Evolutionary conservation across 2,888 invertebrate species (phyloP).

Genomic region (Salpingus planirostris): DNA sequence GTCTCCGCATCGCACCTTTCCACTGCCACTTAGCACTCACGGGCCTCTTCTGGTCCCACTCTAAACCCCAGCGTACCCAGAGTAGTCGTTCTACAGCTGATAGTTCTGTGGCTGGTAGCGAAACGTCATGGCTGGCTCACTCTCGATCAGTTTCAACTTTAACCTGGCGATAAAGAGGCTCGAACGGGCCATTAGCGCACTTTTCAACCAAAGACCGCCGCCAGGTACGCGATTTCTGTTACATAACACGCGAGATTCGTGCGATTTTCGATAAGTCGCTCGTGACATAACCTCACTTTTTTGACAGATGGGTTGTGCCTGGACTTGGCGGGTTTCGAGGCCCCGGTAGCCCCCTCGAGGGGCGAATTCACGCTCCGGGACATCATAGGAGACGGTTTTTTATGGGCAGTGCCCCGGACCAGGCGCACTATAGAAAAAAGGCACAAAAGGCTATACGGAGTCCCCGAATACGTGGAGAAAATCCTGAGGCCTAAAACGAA

Average conservation of each 20-base stretch:
- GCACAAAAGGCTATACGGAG: constrained; percentile 63
- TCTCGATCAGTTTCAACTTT: constrained; percentile 36
- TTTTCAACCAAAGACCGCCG: constrained; percentile 39
- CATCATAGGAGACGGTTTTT: constrained; percentile 61
- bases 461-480: constrained; percentile 59
- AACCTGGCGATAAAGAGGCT: constrained; percentile 39
- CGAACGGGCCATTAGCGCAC: constrained; percentile 36
- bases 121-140: constrained; percentile 32
- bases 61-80: too few species aligned
- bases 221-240: constrained; percentile 38
- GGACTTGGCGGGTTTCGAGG: constrained; percentile 24
- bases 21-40: constrained; percentile 24
- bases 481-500: constrained; percentile 61
- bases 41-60: constrained; percentile 23
- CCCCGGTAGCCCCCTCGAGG: constrained; percentile 2
- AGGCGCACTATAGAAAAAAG: constrained; percentile 70
- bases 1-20: constrained; percentile 24
- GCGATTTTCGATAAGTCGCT: constrained; percentile 10
- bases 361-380: constrained; percentile 50
- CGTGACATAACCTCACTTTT: constrained; percentile 1
- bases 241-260: constrained; percentile 12
- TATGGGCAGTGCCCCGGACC: constrained; percentile 75
- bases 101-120: too few species aligned
- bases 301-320: constrained; percentile 31
- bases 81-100: too few species aligned